A percentile compares a stretch with the other conserved stretches of the same genome.
Evolutionary conservation across 2,113 vertebrate genomes (phyloP).

Genomic region (Anarrhichthys ocellatus): DNA sequence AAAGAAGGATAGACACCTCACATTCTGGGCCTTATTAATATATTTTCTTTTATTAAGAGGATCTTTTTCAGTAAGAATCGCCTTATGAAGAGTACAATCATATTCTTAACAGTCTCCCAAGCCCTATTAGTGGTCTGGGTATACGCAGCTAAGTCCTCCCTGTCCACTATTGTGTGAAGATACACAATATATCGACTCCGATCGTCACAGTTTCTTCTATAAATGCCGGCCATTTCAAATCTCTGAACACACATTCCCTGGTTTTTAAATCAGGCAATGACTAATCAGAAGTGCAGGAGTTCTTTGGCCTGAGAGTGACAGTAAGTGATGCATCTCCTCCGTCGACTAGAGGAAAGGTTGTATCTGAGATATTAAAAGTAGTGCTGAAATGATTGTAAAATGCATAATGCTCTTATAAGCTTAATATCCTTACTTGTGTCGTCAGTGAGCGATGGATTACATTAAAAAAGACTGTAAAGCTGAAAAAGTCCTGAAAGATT

Average conservation of each 20-base stretch:
- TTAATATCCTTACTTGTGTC: conserved; percentile 23
- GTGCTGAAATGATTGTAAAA: conserved; percentile 48
- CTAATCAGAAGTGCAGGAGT: conserved; percentile 40
- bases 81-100: conserved; percentile 42
- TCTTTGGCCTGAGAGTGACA: conserved; percentile 69
- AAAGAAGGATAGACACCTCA: conserved; percentile 36
- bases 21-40: conserved; percentile 38
- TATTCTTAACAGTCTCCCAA: conserved; percentile 42
- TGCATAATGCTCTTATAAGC: conserved; percentile 47
- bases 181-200: conserved; percentile 24
- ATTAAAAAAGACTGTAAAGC: conserved; percentile 44
- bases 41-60: not conserved
- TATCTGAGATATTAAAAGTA: conserved; percentile 43
- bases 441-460: conserved; percentile 31
- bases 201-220: conserved; percentile 46
- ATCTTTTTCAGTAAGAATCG: conserved; percentile 12
- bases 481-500: conserved; percentile 48
- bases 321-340: conserved; percentile 27
- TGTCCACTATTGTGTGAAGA: conserved; percentile 7
- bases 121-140: conserved; percentile 12
- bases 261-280: conserved; percentile 41
- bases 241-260: conserved; percentile 31
- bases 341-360: conserved; percentile 10
- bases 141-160: conserved; percentile 14
- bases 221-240: conserved; percentile 20